Base-by-base conservation (phyloP, 2,888 invertebrate genomes). In the Acanthosoma haemorrhoidale region DNA sequence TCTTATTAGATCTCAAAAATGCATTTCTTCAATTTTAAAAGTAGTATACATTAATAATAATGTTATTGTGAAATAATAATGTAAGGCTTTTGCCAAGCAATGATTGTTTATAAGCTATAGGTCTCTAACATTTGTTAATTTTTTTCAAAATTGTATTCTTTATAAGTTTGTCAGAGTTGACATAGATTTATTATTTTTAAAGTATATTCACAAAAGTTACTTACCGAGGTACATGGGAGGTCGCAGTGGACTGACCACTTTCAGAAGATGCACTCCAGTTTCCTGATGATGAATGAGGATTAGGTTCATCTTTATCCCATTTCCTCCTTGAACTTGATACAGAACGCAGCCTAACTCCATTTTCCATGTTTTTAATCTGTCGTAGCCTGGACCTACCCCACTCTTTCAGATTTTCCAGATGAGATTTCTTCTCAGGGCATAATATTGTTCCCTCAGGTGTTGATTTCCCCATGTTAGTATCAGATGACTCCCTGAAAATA, bases 201-300 rank as follows among this genome's bases (percentile, higher is more conserved):
- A n/a, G n/a, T n/a, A n/a, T n/a, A n/a, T n/a, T n/a, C n/a, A n/a
- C n/a, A n/a, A n/a, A n/a, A n/a, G n/a, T n/a, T n/a, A 51, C 25
- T 78, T 88, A 89, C 38, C 89, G 80, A 2, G 89, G 89, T 75
- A 88, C 87, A 77, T 84, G 88, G 59, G 88, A 89, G 2, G 87
- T 87, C 11, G 86, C 87, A 11, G 86, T 84, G 4, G 86, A 85
- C 34, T 87, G 86, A 70, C 92, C 92, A 68, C 92, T 92, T 79
- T 92, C 92, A 0, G 93, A 93, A 78, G 94, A 94, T 1, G 92
- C 94, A 75, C 93, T 93, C 96, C 96, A 96, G 81, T 96, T 95
- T 39, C 96, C 96, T 77, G 92, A 91, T 13, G 93, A 93, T 1
- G 94, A 94, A 80, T 94, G 91, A 4, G 78, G 77, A 36, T 89